Evolutionary conservation across 1,140 invertebrate species (phyloP).

Genomic region (Diabrotica undecimpunctata): DNA sequence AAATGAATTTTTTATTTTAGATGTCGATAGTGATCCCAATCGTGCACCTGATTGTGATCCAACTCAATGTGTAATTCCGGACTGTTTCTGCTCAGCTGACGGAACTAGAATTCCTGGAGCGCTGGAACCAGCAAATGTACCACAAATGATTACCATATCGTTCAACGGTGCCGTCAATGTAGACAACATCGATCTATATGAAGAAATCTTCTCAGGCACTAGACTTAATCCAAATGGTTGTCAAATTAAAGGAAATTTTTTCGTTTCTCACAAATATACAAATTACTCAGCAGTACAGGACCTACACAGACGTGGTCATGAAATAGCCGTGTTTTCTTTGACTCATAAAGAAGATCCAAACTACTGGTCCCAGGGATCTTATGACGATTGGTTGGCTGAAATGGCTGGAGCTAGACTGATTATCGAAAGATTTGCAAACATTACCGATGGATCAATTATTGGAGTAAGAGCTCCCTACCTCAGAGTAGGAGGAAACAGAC

Average conservation of each 20-base stretch:
- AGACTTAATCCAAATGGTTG: conserved; percentile 90
- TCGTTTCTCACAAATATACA: conserved; percentile 93
- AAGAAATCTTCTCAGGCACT: conserved; percentile 83
- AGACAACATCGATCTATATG: conserved; percentile 89
- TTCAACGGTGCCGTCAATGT: conserved; percentile 94
- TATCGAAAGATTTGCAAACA: conserved; percentile 84
- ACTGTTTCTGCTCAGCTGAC: conserved; percentile 92
- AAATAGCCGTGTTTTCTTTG: conserved; percentile 90
- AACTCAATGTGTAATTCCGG: conserved; percentile 81
- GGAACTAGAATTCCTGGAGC: conserved; percentile 84
- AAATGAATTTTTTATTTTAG: conserved; percentile 50
- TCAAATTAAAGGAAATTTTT: conserved; percentile 90
- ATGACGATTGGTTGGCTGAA: conserved; percentile 91
- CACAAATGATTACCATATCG: conserved; percentile 91
- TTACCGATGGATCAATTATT: conserved; percentile 85
- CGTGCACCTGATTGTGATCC: conserved; percentile 85
- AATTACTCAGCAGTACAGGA: conserved; percentile 94
- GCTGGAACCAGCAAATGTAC: conserved; percentile 78
- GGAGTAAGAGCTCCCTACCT: conserved; percentile 87
- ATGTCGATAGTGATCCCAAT: conserved; percentile 84
- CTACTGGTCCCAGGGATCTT: conserved; percentile 83
- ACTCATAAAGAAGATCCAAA: conserved; percentile 88
- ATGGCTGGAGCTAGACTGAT: conserved; percentile 91
- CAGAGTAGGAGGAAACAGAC: conserved; percentile 87
- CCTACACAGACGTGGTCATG: conserved; percentile 86